Evolutionary conservation across 2,888 invertebrate species (phyloP), one percentile per base, ranked within the genome.

Genomic region (Tryphoninae sp.): DNA sequence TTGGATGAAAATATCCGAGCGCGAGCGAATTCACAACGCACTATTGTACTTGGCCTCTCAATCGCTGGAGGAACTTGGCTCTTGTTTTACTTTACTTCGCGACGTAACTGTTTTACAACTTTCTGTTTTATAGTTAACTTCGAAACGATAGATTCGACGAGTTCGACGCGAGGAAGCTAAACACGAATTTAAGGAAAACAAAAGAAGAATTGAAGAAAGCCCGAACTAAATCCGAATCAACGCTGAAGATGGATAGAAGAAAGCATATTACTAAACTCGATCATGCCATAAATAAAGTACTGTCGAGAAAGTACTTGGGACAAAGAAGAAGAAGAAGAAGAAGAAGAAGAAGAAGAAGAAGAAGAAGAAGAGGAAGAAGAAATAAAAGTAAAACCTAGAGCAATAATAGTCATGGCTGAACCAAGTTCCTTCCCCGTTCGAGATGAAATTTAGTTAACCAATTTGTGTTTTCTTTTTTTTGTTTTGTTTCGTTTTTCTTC

Each of bases 61-160:
- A 84, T 78, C 76, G 75, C 72, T 13, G 71, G 42, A 71, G 86
- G 84, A 88, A 88, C 86, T 87, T 87, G 85, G 85, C 86, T 88
- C 22, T 59, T 58, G 2, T 49, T 62, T 51, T 51, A 4, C 6
- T 33, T 33, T 6, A 6, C 51, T 51, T 51, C 51, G 33, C 33
- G 33, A 33, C 19, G 7, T 33, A 33, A 33, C 6, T 33, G 19
- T 33, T 33, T 51, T 51, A 6, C 51, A n/a, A 16, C 16, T n/a
- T n/a, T 33, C 6, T 33, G 4, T 33, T 7, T 33, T 33, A 6
- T 33, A 33, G 0, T 33, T 6, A 33, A 16, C 13, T 7, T 51
- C 51, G 19, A 69, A 69, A 53, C 19, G 58, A 9, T 61, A 22
- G 4, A 51, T 13, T 8, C 4, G 22, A 58, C 19, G 42, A 55